These are phyloP conservation scores for Glomeris maerens DNA, from an alignment of 1,140 invertebrate species.

Conservation along the genomic window DNA sequence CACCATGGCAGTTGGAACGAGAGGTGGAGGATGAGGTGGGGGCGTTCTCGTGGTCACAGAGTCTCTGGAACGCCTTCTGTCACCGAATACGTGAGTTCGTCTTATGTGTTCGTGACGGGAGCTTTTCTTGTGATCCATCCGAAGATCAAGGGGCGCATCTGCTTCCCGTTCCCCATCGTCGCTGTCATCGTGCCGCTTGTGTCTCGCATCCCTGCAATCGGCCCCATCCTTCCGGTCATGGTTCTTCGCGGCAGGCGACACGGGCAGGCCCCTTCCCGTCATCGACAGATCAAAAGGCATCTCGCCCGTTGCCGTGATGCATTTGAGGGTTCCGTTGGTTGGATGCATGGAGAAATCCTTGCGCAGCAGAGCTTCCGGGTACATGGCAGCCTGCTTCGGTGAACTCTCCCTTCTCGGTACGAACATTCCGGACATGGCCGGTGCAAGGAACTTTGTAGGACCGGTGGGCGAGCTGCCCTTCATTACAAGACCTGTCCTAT, in stretches of 20 bases:
- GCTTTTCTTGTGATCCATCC: conserved; percentile 60
- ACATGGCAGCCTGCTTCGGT: conserved; percentile 21
- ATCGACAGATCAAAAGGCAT: conserved; percentile 17
- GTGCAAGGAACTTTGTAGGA: neutral
- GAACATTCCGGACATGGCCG: neutral
- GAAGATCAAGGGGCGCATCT: conserved; percentile 65
- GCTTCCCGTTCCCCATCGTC: conserved; percentile 4
- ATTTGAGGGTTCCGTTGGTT: conserved; percentile 3
- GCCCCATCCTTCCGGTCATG: neutral
- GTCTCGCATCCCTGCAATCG: too few relatives aligned
- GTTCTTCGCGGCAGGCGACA: conserved; percentile 10
- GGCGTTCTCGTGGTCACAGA: conserved; percentile 20
- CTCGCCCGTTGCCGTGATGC: conserved; percentile 6
- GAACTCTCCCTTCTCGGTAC: conserved; percentile 7
- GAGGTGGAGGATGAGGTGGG: conserved; percentile 8
- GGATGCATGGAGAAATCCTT: neutral
- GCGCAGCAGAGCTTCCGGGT: conserved; percentile 17
- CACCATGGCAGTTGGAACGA: conserved; percentile 12
- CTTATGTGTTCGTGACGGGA: conserved; percentile 1
- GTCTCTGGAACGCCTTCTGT: neutral
- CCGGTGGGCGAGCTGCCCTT: neutral
- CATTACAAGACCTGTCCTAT: neutral
- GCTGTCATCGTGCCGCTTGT: neutral
- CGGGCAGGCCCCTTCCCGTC: neutral
- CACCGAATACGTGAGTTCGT: conserved; percentile 10